A percentile compares a stretch with the other conserved stretches of the same genome.
Conservation (phyloP, 2,888 invertebrate species). For the Drosophila acutilabella region DNA sequence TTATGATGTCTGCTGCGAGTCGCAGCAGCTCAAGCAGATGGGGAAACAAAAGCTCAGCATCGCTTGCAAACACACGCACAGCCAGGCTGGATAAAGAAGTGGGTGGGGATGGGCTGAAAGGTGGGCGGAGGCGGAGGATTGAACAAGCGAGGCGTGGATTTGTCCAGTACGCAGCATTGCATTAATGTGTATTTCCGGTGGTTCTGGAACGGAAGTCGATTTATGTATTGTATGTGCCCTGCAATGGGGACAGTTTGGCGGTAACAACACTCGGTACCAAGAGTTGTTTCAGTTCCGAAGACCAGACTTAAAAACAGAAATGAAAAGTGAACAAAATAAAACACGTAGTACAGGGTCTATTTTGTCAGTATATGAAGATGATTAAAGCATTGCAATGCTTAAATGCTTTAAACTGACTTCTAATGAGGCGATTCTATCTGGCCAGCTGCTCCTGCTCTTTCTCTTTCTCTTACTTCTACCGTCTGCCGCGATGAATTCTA, state of each 20-base stretch:
- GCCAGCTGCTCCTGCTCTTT: background rate
- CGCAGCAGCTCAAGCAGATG: background rate
- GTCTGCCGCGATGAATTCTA: constrained; percentile 25
- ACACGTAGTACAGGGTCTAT: background rate
- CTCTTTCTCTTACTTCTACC: background rate
- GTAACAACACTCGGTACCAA: constrained; percentile 42
- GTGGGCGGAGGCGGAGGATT: background rate
- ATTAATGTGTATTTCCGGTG: constrained; percentile 78
- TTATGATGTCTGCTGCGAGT: constrained; percentile 11
- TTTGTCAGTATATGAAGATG: constrained; percentile 7
- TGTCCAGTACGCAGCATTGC: constrained; percentile 54
- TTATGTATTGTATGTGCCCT: constrained; percentile 53
- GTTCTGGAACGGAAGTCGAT: constrained; percentile 65
- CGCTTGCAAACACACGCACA: constrained; percentile 69
- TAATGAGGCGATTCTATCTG: constrained; percentile 58
- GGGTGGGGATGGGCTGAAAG: background rate
- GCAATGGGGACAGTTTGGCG: constrained; percentile 53
- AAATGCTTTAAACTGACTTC: constrained; percentile 64
- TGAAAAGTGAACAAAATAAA: no score
- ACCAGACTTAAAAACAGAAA: no score
- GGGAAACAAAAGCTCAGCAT: constrained; percentile 53
- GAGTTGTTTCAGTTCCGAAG: no score
- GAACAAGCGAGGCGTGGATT: background rate
- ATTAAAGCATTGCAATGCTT: constrained; percentile 43
- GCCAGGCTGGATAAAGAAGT: no score